phyloP scores from a whole-genome alignment of 2,113 vertebrate species.

The Sitta europaea region DNA sequence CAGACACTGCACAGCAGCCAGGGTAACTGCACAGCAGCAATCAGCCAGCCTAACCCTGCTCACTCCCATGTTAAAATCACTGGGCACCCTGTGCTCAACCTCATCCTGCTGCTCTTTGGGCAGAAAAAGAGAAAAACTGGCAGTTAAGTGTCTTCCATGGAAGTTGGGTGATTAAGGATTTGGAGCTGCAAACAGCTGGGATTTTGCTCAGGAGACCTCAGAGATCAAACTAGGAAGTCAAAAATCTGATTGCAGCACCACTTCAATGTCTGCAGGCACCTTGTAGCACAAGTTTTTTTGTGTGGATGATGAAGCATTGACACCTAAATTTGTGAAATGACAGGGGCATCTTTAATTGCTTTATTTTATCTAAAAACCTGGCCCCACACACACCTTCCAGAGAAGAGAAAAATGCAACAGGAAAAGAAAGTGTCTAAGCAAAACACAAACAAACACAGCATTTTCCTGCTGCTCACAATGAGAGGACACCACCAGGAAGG shows the following conservation, averaged over 20 bases:
- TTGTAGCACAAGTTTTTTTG: fast-evolving
- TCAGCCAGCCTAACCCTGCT: not conserved
- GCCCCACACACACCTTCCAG: not conserved
- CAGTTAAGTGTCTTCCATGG: not conserved
- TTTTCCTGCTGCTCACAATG: not conserved
- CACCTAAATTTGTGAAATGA: not conserved
- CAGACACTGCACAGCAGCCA: not conserved
- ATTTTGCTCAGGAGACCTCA: not conserved
- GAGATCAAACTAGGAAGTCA: not conserved
- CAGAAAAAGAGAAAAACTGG: not conserved
- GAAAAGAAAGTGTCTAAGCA: not conserved
- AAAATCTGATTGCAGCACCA: not conserved
- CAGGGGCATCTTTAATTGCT: not conserved
- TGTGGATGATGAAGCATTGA: not conserved
- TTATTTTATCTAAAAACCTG: not conserved
- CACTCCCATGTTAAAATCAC: not conserved
- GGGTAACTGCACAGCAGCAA: not conserved
- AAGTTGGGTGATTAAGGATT: not conserved
- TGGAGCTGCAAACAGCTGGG: not conserved
- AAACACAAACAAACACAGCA: not conserved
- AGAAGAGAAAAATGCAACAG: not conserved
- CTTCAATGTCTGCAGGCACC: not conserved
- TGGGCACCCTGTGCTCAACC: not conserved
- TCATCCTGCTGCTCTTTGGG: not conserved
- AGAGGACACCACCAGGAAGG: not conserved